These are phyloP conservation scores for Oryzias woworae DNA, from an alignment of 2,113 vertebrate genomes.

Conservation along the genomic window DNA sequence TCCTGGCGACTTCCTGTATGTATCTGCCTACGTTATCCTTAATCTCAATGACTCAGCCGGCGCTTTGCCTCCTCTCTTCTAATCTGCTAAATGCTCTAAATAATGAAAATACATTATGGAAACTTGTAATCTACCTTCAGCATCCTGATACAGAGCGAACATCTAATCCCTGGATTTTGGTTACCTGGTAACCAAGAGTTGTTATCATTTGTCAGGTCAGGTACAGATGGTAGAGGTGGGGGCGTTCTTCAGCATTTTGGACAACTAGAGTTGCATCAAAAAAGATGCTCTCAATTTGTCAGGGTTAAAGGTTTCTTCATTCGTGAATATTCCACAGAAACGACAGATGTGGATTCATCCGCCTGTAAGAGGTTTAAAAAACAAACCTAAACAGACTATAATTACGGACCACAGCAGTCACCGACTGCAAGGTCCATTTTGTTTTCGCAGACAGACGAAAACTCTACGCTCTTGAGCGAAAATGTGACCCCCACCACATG, in stretches of 20 bases:
- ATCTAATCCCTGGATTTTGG: constrained; percentile 58
- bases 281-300: not conserved
- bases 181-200: constrained; percentile 55
- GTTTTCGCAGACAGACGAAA: too few relatives aligned
- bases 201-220: constrained; percentile 43
- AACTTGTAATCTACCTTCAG: constrained; percentile 55
- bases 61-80: constrained; percentile 50
- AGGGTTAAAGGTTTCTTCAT: not conserved
- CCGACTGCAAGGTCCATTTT: too few relatives aligned
- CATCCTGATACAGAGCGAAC: constrained; percentile 42
- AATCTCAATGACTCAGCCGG: constrained; percentile 50
- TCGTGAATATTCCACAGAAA: not conserved
- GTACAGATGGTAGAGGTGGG: constrained; percentile 27
- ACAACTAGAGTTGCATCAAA: not conserved
- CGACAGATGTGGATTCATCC: not conserved
- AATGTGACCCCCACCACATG: too few relatives aligned
- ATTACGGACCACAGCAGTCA: too few relatives aligned
- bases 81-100: constrained; percentile 63
- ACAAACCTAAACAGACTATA: too few relatives aligned
- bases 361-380: not conserved
- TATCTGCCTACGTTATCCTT: constrained; percentile 62
- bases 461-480: too few relatives aligned
- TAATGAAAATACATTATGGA: constrained; percentile 41
- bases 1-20: constrained; percentile 53
- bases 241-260: constrained; percentile 7